phyloP scores from a whole-genome alignment of 2,888 invertebrate genomes.

The Microdon myrmicae region DNA sequence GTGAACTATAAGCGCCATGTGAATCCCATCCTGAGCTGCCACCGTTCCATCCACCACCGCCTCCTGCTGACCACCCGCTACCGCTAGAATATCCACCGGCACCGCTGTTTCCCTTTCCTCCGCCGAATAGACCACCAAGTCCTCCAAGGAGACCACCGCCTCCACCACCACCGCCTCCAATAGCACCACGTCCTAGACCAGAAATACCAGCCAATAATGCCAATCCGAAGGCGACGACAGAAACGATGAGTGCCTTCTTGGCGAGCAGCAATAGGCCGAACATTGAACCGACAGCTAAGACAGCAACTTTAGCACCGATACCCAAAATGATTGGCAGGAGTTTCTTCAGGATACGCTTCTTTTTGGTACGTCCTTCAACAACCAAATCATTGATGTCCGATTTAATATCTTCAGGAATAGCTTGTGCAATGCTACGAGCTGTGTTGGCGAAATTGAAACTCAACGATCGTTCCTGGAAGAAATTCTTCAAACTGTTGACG shows the following conservation, averaged over 20 bases:
- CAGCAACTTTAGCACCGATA: constrained; percentile 71
- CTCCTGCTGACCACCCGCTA: constrained; percentile 39
- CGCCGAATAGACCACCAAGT: constrained; percentile 61
- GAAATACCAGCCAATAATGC: constrained; percentile 69
- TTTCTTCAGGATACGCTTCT: constrained; percentile 68
- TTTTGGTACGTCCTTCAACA: constrained; percentile 71
- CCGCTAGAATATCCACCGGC: constrained; percentile 23
- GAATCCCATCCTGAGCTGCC: constrained; percentile 64
- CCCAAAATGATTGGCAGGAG: constrained; percentile 71
- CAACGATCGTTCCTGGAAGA: constrained; percentile 71
- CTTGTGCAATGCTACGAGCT: constrained; percentile 68
- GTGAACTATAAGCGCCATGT: constrained; percentile 69
- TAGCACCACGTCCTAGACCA: constrained; percentile 59
- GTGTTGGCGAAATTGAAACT: constrained; percentile 68
- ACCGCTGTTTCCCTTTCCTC: constrained; percentile 36
- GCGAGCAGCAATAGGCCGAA: constrained; percentile 72
- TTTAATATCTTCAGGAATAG: constrained; percentile 70
- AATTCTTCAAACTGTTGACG: constrained; percentile 68
- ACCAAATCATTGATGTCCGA: constrained; percentile 69
- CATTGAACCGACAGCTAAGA: constrained; percentile 69
- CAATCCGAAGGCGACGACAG: constrained; percentile 71
- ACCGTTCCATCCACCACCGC: constrained; percentile 51
- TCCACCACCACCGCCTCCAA: constrained; percentile 55
- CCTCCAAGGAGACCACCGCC: constrained; percentile 62
- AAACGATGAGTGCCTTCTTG: constrained; percentile 73